These are phyloP conservation scores for Caenorhabditis becei DNA, from an alignment of 2,888 invertebrate species.

Conservation along the genomic window DNA sequence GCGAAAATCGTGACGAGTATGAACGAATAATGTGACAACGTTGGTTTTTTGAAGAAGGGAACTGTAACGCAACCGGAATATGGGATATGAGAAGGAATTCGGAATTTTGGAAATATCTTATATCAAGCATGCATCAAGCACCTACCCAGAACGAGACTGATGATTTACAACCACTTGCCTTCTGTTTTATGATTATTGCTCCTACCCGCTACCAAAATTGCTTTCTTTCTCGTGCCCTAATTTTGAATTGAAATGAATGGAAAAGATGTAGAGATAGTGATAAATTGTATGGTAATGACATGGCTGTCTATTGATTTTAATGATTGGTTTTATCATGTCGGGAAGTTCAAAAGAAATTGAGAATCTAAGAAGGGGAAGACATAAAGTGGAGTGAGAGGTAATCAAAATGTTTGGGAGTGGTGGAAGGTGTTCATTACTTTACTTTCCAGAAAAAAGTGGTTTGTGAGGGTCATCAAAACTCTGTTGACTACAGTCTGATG, in stretches of 20 bases:
- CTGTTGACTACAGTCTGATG: neutral
- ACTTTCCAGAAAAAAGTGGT: neutral
- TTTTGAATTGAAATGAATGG: neutral
- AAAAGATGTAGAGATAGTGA: no score
- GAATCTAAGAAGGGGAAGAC: no score
- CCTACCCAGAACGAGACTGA: neutral
- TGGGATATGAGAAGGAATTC: neutral
- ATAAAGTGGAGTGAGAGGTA: no score
- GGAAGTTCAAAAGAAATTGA: no score
- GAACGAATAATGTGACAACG: conserved; percentile 41
- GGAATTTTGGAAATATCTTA: conserved; percentile 1
- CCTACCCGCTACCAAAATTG: conserved; percentile 12
- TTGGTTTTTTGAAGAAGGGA: neutral
- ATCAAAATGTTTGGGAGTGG: no score
- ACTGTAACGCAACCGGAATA: neutral
- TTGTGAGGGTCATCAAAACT: neutral
- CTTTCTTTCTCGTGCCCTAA: neutral
- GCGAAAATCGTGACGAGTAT: conserved; percentile 32
- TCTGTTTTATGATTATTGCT: conserved; percentile 57
- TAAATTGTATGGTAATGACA: no score
- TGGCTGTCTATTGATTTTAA: no score
- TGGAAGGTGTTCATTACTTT: no score
- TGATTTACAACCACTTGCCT: conserved; percentile 49
- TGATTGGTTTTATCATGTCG: no score
- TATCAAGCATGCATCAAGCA: neutral